Conservation (phyloP, 2,888 invertebrate genomes). For the Harpalus rubripes region DNA sequence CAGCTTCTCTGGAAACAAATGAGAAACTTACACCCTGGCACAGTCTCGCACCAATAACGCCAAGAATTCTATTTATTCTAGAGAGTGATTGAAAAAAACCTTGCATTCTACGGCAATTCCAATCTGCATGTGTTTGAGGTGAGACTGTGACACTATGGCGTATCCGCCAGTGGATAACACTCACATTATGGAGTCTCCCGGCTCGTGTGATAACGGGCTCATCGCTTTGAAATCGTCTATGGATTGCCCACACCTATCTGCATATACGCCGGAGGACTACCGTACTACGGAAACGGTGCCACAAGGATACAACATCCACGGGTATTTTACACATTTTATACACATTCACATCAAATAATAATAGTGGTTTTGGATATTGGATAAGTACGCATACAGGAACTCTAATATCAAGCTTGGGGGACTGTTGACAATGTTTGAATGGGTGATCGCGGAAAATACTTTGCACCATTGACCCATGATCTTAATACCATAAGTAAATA, state of each 20-base stretch:
- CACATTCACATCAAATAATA: too few species aligned
- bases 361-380: too few species aligned
- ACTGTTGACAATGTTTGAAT: too few species aligned
- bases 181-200: conserved; percentile 71
- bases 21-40: conserved; percentile 69
- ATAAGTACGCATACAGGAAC: too few species aligned
- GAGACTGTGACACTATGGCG: conserved; percentile 70
- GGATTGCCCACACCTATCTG: conserved; percentile 74
- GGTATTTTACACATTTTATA: too few species aligned
- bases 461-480: too few species aligned
- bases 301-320: background rate
- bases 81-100: conserved; percentile 73
- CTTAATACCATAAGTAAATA: too few species aligned
- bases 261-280: conserved; percentile 40
- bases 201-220: conserved; percentile 74
- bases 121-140: conserved; percentile 74
- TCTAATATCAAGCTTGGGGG: too few species aligned
- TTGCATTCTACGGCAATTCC: conserved; percentile 73
- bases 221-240: conserved; percentile 75
- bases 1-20: conserved; percentile 57
- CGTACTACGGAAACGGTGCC: conserved; percentile 38
- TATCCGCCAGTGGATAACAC: conserved; percentile 33
- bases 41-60: conserved; percentile 69
- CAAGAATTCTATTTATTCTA: conserved; percentile 72
- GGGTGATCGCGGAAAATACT: too few species aligned